Evolutionary conservation across 2,797 vertebrate species (phyloP), one percentile per base, ranked within the genome.

Genomic region (Eutrigla gurnardus): DNA sequence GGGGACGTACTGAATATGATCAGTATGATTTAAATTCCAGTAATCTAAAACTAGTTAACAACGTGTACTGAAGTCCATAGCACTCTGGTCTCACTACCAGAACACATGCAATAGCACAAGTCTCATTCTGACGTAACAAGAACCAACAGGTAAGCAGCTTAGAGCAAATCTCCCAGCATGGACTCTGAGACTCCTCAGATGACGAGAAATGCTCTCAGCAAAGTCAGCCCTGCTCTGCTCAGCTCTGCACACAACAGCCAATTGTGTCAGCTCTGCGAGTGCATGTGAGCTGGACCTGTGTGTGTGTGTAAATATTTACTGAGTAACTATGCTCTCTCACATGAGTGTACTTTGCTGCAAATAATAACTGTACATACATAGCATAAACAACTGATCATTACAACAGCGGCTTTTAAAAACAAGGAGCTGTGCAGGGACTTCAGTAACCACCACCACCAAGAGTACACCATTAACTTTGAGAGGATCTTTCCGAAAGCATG

Each of bases 141-240:
- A 89, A 75, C 77, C 77, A 85, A 81, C 89, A 77, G 83, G 85
- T 94, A 94, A 94, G 91, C 85, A 90, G 93, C 93, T 95, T 95
- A 93, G 60, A 57, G 85, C 49, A 94, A 92, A 94, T 93, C 93
- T 89, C 84, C 78, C 72, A 72, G 89, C 79, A 73, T 81, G 81
- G 78, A 84, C 85, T 61, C 66, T 13, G 73, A 80, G 80, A 62
- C 84, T 92, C 70, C 75, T 87, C 68, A 74, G 82, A 85, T 70
- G 52, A 53, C 70, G 76, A 72, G 71, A 86, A 80, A 68, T 53
- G 54, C 81, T 85, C 54, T 50, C 43, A 25, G 78, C 49, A 55
- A 70, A 74, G 77, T 68, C 73, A 54, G 57, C 77, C 39, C 61
- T 15, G 80, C 57, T 75, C 50, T 9, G 80, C 77, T 65, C 61